Evolutionary conservation across 2,888 invertebrate genomes (phyloP), one percentile per base, ranked within the genome.

Genomic region (Brachyptera putata): DNA sequence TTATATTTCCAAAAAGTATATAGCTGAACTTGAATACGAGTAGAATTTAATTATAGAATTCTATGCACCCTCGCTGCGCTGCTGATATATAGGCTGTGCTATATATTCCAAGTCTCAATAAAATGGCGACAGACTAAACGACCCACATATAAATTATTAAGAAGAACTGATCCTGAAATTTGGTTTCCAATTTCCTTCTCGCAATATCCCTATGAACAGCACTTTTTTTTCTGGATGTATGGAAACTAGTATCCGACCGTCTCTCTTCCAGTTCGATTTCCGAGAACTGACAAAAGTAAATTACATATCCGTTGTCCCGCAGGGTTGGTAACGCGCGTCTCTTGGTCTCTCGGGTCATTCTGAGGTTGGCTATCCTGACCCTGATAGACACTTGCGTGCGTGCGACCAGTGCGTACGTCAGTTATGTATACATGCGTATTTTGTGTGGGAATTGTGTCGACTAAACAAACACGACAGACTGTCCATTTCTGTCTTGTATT

Each of bases 121-220:
- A 53, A 53, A 53, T 37, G 53, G 11, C 36, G 53, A 53, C 53
- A 53, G 24, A 13, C 36, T 36, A 36, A 53, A 53, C 53, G 34
- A 53, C 53, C 53, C 53, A 36, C 53, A 53, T 34, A 53, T 53
- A 53, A 53, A 53, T 53, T 53, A 53, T 26, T 16, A 30, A 53
- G 36, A 53, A 34, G 53, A 53, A 53, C 36, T 36, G 53, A 53
- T 53, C 36, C 24, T 37, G 34, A 53, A 53, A 53, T 53, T 53
- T 53, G 53, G 36, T 53, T 53, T 53, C 36, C 53, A 36, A 53
- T 53, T 53, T 53, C 53, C 53, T 21, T 34, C 34, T n/a, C 53
- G 5, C 34, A 53, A 50, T 50, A 50, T 50, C 49, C 49, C 26
- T 50, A 9, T 30, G 49, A 25, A 49, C 49, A 50, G 49, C 49